Percentiles rank a stretch among this genome's conserved stretches.
Conservation (phyloP, 2,113 vertebrate genomes). For the Pterocles burchelli region DNA sequence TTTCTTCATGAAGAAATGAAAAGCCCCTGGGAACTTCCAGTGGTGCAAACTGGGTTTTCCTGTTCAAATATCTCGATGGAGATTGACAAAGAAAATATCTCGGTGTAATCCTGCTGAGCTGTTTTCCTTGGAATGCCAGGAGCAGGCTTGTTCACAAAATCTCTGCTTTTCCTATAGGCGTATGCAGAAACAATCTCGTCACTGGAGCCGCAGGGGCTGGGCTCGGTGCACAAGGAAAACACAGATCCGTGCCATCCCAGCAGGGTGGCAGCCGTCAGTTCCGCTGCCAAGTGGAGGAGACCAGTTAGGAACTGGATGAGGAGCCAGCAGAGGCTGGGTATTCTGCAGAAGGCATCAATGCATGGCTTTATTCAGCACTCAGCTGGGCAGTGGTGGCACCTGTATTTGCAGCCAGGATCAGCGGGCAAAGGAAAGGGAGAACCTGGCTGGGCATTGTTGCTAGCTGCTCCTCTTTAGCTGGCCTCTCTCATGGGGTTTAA, state of each 20-base stretch:
- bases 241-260: constrained; percentile 59
- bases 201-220: constrained; percentile 61
- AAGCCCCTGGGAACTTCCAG: constrained; percentile 46
- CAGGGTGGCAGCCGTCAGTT: constrained; percentile 51
- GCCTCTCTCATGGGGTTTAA: neutral
- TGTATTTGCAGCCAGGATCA: neutral
- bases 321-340: neutral
- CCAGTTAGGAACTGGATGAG: constrained; percentile 37
- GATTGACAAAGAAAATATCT: constrained; percentile 74
- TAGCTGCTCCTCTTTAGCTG: neutral
- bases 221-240: constrained; percentile 55
- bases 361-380: neutral
- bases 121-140: constrained; percentile 74
- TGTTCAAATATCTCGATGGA: constrained; percentile 35
- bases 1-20: constrained; percentile 47
- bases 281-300: constrained; percentile 40
- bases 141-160: constrained; percentile 68
- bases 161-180: constrained; percentile 74
- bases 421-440: neutral
- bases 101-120: constrained; percentile 54
- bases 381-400: neutral
- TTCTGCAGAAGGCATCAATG: neutral
- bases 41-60: constrained; percentile 61
- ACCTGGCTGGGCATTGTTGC: neutral
- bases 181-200: constrained; percentile 65